phyloP scores from a whole-genome alignment of 2,888 invertebrate genomes.

The Helicoverpa assulta region DNA sequence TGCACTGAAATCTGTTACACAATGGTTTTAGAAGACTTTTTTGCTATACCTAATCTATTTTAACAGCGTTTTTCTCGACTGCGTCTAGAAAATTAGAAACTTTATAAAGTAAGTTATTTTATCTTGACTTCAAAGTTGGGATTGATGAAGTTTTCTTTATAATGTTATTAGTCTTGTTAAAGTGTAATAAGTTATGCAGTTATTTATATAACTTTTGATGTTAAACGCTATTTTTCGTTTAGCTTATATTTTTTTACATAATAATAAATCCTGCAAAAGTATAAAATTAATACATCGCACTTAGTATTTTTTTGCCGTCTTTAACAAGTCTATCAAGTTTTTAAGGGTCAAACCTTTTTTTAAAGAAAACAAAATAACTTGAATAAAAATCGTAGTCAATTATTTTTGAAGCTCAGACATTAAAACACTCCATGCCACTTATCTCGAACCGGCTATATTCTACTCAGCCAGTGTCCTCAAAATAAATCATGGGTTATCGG shows the following conservation, averaged over 20 bases:
- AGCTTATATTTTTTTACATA: too few species aligned
- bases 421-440: conserved; percentile 28
- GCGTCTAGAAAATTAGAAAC: conserved; percentile 12
- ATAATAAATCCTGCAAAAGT: too few species aligned
- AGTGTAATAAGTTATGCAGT: background rate
- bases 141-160: background rate
- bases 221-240: too few species aligned
- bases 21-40: conserved; percentile 8
- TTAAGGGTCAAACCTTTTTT: too few species aligned
- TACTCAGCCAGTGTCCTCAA: conserved; percentile 25
- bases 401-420: conserved; percentile 10
- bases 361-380: background rate
- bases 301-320: too few species aligned
- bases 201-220: too few species aligned
- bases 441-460: conserved; percentile 7
- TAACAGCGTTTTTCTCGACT: conserved; percentile 7
- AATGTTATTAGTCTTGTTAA: background rate
- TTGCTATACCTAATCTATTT: background rate
- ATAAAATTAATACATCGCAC: too few species aligned
- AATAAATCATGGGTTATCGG: conserved; percentile 52
- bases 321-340: too few species aligned
- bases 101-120: background rate
- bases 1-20: conserved; percentile 8
- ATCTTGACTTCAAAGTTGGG: background rate
- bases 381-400: background rate